phyloP scores from a whole-genome alignment of 1,140 invertebrate species.

The Scaptodrosophila lebanonensis region DNA sequence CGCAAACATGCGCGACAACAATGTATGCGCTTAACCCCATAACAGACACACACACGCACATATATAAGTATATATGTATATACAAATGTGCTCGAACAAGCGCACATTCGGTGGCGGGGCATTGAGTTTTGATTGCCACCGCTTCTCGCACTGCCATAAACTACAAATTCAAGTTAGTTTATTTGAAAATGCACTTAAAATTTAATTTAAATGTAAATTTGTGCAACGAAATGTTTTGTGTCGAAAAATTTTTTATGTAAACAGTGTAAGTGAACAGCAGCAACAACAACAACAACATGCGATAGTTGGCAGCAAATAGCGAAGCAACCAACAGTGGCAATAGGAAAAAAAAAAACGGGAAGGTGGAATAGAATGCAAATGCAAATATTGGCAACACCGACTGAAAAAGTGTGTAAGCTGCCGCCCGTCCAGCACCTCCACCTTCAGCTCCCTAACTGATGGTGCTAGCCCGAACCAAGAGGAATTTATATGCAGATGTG shows the following conservation, averaged over 20 bases:
- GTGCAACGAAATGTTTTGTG: conserved; percentile 71
- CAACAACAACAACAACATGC: conserved; percentile 6
- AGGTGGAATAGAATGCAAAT: conserved; percentile 69
- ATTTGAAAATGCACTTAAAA: conserved; percentile 73
- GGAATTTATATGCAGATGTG: conserved; percentile 74
- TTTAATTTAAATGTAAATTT: conserved; percentile 76
- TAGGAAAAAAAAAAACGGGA: conserved; percentile 24
- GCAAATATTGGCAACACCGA: conserved; percentile 69
- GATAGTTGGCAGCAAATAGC: background rate
- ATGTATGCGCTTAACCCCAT: conserved; percentile 58
- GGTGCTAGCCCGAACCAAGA: conserved; percentile 62
- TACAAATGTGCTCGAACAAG: too few relatives aligned
- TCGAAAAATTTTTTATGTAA: conserved; percentile 72
- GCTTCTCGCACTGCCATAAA: conserved; percentile 1
- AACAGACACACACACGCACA: background rate
- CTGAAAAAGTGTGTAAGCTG: conserved; percentile 62
- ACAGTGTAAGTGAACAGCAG: conserved; percentile 53
- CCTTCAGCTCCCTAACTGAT: conserved; percentile 53
- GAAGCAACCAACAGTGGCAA: conserved; percentile 21
- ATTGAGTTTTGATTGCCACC: conserved; percentile 65
- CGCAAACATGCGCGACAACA: conserved; percentile 23
- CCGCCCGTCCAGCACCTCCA: conserved; percentile 29
- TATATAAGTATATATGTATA: too few relatives aligned
- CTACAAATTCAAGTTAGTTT: conserved; percentile 53
- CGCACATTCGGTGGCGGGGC: too few relatives aligned